Evolutionary conservation across 2,113 vertebrate species (phyloP).

Genomic region (Aix galericulata): DNA sequence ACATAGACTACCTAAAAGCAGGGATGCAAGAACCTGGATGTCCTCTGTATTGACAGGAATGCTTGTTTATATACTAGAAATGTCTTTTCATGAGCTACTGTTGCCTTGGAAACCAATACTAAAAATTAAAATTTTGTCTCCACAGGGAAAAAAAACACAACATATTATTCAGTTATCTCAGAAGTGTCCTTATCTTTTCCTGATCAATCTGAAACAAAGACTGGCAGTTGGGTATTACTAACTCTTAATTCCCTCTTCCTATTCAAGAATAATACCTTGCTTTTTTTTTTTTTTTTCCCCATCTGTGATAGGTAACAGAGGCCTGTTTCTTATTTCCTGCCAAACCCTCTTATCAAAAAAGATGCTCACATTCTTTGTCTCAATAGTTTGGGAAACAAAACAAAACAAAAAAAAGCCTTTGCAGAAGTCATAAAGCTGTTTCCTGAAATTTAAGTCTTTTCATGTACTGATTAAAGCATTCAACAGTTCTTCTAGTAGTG

Average conservation of each 20-base stretch:
- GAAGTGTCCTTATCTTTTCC: background rate
- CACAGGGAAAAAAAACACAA: background rate
- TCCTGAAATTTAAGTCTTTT: background rate
- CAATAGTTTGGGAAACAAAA: background rate
- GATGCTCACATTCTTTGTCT: background rate
- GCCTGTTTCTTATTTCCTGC: background rate
- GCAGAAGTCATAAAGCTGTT: background rate
- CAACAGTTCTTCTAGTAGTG: background rate
- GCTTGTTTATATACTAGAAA: background rate
- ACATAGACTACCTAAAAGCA: background rate
- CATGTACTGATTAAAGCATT: background rate
- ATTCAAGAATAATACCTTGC: background rate
- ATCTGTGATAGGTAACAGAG: background rate
- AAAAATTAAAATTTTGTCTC: constrained; percentile 15
- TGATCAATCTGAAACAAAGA: background rate
- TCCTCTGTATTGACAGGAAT: background rate
- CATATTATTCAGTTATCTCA: background rate
- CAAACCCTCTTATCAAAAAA: background rate
- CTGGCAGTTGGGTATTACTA: background rate
- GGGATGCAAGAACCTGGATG: background rate
- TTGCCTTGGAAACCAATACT: constrained; percentile 29
- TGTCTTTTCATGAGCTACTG: background rate
- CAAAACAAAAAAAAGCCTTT: background rate
- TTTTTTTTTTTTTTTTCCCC: background rate
- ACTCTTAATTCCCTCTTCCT: background rate